Conservation (phyloP, 2,797 vertebrate genomes). For the Columba guinea region DNA sequence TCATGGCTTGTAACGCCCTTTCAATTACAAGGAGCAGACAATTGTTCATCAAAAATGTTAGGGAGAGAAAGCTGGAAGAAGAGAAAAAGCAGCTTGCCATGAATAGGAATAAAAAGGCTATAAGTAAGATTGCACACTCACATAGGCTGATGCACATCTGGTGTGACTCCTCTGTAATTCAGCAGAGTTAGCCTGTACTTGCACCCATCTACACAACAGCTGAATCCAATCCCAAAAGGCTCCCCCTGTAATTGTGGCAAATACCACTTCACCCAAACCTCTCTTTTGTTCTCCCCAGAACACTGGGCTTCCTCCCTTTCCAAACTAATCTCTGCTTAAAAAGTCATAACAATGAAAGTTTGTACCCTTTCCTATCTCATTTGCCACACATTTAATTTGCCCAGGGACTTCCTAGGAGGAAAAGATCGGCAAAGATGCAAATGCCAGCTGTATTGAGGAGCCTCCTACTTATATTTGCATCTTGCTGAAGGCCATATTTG, state of each 20-base stretch:
- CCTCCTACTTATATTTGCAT: background rate
- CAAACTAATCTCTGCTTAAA: constrained; percentile 3
- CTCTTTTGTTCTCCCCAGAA: constrained; percentile 1
- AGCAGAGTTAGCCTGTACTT: background rate
- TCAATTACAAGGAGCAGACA: constrained; percentile 34
- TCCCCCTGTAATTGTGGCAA: constrained; percentile 18
- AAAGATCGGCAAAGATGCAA: background rate
- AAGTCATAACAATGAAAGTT: background rate
- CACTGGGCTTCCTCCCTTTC: background rate
- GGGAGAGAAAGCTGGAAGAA: constrained; percentile 20
- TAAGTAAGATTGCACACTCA: background rate
- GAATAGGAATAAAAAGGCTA: background rate
- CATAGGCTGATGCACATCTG: background rate
- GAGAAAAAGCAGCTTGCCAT: background rate
- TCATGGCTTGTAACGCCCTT: constrained; percentile 30
- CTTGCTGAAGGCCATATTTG: background rate
- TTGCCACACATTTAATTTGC: background rate
- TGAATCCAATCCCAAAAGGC: background rate
- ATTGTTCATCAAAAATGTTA: constrained; percentile 43
- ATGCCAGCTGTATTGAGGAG: background rate
- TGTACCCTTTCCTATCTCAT: background rate
- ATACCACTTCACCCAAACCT: background rate
- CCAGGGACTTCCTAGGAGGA: background rate
- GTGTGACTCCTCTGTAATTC: background rate
- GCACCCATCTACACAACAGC: background rate